Base-by-base conservation (phyloP, 1,140 invertebrate genomes). In the Patella vulgata region DNA sequence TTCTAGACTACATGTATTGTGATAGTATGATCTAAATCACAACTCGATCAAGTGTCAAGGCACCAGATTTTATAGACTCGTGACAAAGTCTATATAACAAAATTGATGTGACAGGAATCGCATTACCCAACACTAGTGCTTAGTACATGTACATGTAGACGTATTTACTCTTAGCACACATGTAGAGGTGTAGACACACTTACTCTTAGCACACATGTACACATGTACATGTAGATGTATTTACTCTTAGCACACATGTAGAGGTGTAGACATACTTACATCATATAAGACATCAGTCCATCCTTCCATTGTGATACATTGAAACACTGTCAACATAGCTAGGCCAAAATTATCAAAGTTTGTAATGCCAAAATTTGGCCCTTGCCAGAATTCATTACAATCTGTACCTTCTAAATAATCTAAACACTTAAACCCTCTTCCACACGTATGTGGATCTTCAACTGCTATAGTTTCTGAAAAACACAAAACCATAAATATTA, bases 331-430 rank as follows among this genome's bases (percentile, higher is more conserved):
- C 68, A 99, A 89, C 97, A 99, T 99, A 57, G 97, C 93, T 27
- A 99, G 88, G 57, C 96, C 96, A 84, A 99, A 97, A 86, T 99
- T 99, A 84, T 99, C 97, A 82, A 99, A 99, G 87, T 98, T 99
- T 39, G 96, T 98, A 73, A 99, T 99, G 48, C 97, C 97, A 76
- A 88, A 89, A 84, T 98, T 97, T 40, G 97, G 97, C 30, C 97
- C 97, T 58, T 90, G 89, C 94, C 95, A 98, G 9, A 75, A 70
- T n/a, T 67, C 55, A 36, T 43, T 55, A 70, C 82, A 86, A 39
- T 73, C 59, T 11, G 46, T 39, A 42, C 59, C 88, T 87, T 56
- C 87, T 86, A 78, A 91, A 84, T 55, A 68, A 70, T 48, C 62
- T 23, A 62, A 56, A 68, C 77, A 83, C n/a, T 55, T 52, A 62